phyloP scores from a whole-genome alignment of 2,113 vertebrate genomes.

The Xiphophorus maculatus region DNA sequence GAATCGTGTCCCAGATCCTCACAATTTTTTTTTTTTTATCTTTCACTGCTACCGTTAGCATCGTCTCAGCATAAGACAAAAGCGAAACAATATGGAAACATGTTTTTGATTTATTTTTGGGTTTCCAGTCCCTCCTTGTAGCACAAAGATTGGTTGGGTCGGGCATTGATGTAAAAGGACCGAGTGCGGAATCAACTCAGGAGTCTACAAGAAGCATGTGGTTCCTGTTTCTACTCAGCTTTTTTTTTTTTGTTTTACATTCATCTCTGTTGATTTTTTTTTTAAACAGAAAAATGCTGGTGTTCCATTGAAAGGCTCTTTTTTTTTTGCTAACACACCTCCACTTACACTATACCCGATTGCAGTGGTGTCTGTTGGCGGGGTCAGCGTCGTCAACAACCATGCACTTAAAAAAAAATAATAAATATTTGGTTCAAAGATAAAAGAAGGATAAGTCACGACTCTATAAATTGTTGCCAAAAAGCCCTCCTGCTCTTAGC shows the following conservation, averaged over 20 bases:
- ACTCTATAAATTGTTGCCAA: constrained; percentile 26
- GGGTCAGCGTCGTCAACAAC: background rate
- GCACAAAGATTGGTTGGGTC: constrained; percentile 25
- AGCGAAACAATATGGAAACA: too few relatives aligned
- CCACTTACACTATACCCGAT: background rate
- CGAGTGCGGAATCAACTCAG: constrained; percentile 30
- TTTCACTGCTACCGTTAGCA: too few relatives aligned
- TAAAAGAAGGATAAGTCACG: constrained; percentile 19
- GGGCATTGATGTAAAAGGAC: constrained; percentile 39
- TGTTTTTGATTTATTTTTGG: constrained; percentile 7
- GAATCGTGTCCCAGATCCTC: too few relatives aligned
- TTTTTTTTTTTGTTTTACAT: background rate
- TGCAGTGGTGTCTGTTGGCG: background rate
- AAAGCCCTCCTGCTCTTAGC: constrained; percentile 15
- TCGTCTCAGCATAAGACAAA: too few relatives aligned
- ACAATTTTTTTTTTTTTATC: too few relatives aligned
- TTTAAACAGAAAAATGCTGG: constrained; percentile 12
- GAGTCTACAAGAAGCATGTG: constrained; percentile 63
- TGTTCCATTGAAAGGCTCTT: constrained; percentile 34
- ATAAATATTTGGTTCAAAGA: constrained; percentile 15
- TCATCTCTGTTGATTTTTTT: constrained; percentile 28
- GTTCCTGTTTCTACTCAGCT: constrained; percentile 57
- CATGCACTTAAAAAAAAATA: background rate
- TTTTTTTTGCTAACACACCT: constrained; percentile 12
- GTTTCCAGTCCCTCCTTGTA: constrained; percentile 5